Conservation (phyloP, 2,888 invertebrate genomes). For the Gymnosoma rotundatum region DNA sequence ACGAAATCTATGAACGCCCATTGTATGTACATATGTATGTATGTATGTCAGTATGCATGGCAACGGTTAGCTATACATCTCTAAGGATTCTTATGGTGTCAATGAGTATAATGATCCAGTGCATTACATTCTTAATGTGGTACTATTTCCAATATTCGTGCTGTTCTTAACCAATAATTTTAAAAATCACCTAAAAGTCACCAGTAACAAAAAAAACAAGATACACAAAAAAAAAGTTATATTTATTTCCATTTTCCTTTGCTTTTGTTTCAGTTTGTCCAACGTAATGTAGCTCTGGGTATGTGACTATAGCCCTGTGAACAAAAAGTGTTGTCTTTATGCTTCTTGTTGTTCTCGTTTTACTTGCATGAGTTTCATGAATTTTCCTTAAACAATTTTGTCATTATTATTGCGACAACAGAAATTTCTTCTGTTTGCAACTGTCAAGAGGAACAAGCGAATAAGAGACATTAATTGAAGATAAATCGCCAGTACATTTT, state of each 20-base stretch:
- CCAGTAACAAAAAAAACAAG: not conserved
- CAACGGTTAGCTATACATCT: slow-evolving; percentile 24
- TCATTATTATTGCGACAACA: slow-evolving; percentile 52
- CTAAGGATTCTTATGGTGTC: slow-evolving; percentile 63
- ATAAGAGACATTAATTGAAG: slow-evolving; percentile 57
- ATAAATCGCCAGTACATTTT: slow-evolving; percentile 59
- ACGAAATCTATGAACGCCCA: too few species aligned
- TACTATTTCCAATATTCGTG: slow-evolving; percentile 57
- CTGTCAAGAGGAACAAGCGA: not conserved
- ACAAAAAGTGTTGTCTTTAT: not conserved
- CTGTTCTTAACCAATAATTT: slow-evolving; percentile 12
- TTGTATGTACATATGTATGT: not conserved
- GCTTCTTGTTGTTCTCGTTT: slow-evolving; percentile 14
- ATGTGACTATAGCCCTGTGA: not conserved
- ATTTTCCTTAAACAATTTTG: slow-evolving; percentile 31
- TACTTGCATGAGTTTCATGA: slow-evolving; percentile 45
- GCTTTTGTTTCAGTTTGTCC: not conserved
- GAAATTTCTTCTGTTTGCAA: not conserved
- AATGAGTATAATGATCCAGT: slow-evolving; percentile 65
- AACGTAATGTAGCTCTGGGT: not conserved
- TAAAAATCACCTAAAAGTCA: slow-evolving; percentile 36
- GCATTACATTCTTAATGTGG: slow-evolving; percentile 66
- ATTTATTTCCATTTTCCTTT: slow-evolving; percentile 15
- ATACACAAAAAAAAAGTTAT: not conserved
- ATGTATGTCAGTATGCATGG: not conserved